phyloP scores from a whole-genome alignment of 2,888 invertebrate genomes.

The Netelia melanura region DNA sequence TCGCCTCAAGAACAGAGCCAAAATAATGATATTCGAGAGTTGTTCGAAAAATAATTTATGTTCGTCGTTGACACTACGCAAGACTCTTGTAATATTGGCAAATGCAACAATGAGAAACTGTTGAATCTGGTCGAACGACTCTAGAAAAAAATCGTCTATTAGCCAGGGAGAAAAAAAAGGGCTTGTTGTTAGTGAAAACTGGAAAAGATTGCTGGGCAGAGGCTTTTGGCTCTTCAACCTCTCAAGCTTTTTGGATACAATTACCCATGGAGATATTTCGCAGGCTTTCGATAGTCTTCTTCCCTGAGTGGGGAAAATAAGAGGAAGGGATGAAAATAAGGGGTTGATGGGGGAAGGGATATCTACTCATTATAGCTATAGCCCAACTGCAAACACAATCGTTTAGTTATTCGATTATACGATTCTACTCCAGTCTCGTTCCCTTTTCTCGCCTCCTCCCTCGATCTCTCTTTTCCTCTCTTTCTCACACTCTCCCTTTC shows the following conservation, averaged over 20 bases:
- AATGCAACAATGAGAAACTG: too few species aligned
- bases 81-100: too few species aligned
- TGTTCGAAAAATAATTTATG: too few species aligned
- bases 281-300: slow-evolving; percentile 61
- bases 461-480: slow-evolving; percentile 39
- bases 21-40: too few species aligned
- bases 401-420: slow-evolving; percentile 78
- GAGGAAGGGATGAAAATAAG: slow-evolving; percentile 18
- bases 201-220: slow-evolving; percentile 8
- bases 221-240: slow-evolving; percentile 11
- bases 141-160: background rate
- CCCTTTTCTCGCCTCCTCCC: slow-evolving; percentile 44
- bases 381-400: slow-evolving; percentile 76
- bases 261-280: slow-evolving; percentile 47
- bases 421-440: slow-evolving; percentile 67
- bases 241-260: slow-evolving; percentile 28
- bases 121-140: too few species aligned
- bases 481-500: slow-evolving; percentile 43
- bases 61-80: too few species aligned
- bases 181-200: slow-evolving; percentile 19
- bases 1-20: too few species aligned
- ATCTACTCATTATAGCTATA: slow-evolving; percentile 41
- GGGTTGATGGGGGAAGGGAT: slow-evolving; percentile 3
- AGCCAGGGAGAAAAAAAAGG: background rate
- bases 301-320: background rate